These are phyloP conservation scores for Tetrapedia diversipes DNA, from an alignment of 2,888 invertebrate species.

Conservation along the genomic window DNA sequence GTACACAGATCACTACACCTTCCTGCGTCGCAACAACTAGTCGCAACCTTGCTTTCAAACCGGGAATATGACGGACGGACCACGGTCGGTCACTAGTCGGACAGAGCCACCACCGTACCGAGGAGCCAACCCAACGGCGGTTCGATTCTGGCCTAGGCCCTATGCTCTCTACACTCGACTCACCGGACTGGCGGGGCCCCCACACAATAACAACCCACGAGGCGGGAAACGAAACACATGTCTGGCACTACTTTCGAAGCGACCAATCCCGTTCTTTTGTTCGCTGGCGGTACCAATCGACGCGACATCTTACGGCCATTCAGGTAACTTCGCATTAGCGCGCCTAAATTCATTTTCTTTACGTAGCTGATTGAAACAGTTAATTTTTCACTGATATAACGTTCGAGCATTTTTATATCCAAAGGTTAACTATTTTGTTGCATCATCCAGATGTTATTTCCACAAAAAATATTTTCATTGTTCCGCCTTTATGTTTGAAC, in stretches of 20 bases:
- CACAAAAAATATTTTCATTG: background rate
- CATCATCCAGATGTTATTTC: background rate
- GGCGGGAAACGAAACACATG: conserved; percentile 82
- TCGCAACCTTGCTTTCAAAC: conserved; percentile 81
- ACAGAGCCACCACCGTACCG: conserved; percentile 74
- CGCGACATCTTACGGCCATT: conserved; percentile 54
- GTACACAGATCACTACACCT: conserved; percentile 72
- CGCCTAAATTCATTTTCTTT: conserved; percentile 47
- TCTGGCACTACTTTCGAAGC: conserved; percentile 80
- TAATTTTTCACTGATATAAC: background rate
- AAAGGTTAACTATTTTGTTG: background rate
- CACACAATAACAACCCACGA: conserved; percentile 77
- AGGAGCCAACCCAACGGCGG: conserved; percentile 75
- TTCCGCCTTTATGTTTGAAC: background rate
- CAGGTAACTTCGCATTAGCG: conserved; percentile 7
- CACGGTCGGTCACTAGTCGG: conserved; percentile 77
- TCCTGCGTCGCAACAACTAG: conserved; percentile 81
- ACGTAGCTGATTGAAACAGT: background rate
- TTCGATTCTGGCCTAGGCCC: conserved; percentile 77
- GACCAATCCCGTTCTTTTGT: conserved; percentile 73
- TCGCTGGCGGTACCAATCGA: conserved; percentile 35
- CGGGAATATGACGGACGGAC: conserved; percentile 81
- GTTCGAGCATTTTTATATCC: background rate
- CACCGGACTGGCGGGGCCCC: conserved; percentile 75
- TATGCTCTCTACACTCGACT: conserved; percentile 68